phyloP scores from a whole-genome alignment of 2,888 invertebrate species.

The Trissoscelio sp. region DNA sequence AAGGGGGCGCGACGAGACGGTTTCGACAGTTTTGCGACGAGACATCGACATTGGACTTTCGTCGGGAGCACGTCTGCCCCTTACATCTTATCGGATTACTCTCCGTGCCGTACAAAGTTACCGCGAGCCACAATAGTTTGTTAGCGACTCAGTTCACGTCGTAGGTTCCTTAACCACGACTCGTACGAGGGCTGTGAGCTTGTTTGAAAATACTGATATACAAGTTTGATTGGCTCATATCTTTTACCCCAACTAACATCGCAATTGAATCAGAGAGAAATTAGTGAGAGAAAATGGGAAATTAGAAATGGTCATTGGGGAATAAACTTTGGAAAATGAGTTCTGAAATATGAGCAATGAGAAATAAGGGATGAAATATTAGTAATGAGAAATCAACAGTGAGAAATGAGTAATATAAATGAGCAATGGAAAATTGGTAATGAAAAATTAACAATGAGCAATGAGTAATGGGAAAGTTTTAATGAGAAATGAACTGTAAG shows the following conservation, averaged over 20 bases:
- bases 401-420: too few species aligned
- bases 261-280: slow-evolving; percentile 51
- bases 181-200: slow-evolving; percentile 58
- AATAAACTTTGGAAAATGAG: too few species aligned
- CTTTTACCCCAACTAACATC: slow-evolving; percentile 39
- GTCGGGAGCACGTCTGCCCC: slow-evolving; percentile 74
- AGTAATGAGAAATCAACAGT: too few species aligned
- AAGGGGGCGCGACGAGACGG: slow-evolving; percentile 42
- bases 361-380: too few species aligned
- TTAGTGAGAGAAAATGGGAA: too few species aligned
- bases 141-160: slow-evolving; percentile 74
- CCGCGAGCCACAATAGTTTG: slow-evolving; percentile 77
- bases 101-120: slow-evolving; percentile 69
- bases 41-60: slow-evolving; percentile 71
- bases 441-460: too few species aligned
- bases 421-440: too few species aligned
- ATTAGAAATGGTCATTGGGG: too few species aligned
- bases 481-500: too few species aligned
- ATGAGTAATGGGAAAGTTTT: too few species aligned
- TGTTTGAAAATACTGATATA: slow-evolving; percentile 68
- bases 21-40: slow-evolving; percentile 71
- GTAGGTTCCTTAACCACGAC: slow-evolving; percentile 65
- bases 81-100: slow-evolving; percentile 74
- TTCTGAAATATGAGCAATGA: too few species aligned
- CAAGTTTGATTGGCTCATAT: slow-evolving; percentile 66